Evolutionary conservation across 2,113 vertebrate species (phyloP).

Genomic region (Athene cunicularia): DNA sequence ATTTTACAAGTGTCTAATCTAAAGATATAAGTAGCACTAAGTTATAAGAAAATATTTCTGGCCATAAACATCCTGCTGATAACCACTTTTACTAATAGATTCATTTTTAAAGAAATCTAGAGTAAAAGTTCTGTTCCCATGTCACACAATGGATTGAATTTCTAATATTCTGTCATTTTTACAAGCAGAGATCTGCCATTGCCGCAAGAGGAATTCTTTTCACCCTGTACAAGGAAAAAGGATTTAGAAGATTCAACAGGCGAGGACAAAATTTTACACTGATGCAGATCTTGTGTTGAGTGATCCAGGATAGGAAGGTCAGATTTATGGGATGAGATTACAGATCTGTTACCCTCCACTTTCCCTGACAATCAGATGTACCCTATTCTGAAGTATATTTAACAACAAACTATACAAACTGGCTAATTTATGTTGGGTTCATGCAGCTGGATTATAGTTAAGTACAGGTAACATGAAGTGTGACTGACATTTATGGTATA

Average conservation of each 20-base stretch:
- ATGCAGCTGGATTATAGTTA: not conserved
- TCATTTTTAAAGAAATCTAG: not conserved
- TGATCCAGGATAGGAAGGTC: not conserved
- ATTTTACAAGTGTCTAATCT: conserved; percentile 47
- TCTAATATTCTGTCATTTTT: not conserved
- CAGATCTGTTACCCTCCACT: not conserved
- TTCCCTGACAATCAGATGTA: not conserved
- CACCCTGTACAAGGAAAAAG: not conserved
- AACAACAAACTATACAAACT: not conserved
- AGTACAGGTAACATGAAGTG: not conserved
- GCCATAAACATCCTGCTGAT: conserved; percentile 39
- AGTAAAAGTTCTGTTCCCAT: not conserved
- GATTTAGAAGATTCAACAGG: not conserved
- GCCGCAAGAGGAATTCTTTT: not conserved
- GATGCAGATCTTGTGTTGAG: not conserved
- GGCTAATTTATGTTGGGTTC: not conserved
- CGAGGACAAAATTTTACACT: not conserved
- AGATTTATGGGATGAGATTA: not conserved
- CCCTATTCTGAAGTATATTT: not conserved
- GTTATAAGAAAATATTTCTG: conserved; percentile 46
- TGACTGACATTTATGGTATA: not conserved
- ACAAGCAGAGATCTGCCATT: not conserved
- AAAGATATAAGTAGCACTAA: conserved; percentile 46
- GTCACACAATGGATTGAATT: not conserved
- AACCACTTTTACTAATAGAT: conserved; percentile 11